Percentiles rank a stretch among this genome's conserved stretches.
Conservation (phyloP, 2,797 vertebrate genomes). For the Helarctos malayanus region DNA sequence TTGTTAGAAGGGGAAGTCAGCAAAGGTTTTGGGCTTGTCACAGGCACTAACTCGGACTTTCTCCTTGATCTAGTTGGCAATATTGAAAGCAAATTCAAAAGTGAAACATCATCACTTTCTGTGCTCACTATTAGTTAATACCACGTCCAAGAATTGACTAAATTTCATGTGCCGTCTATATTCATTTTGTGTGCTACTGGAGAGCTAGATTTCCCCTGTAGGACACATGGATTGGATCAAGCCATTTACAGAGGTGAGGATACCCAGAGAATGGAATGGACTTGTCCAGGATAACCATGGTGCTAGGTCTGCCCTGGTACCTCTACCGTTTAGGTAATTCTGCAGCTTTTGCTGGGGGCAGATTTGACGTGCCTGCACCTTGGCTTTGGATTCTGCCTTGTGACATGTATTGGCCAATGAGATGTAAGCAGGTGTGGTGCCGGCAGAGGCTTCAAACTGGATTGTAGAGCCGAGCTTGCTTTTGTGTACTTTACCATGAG, state of each 20-base stretch:
- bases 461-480: background rate
- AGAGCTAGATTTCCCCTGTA: background rate
- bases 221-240: background rate
- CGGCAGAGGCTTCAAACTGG: background rate
- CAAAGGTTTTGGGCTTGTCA: background rate
- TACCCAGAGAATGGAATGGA: background rate
- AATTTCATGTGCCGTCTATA: background rate
- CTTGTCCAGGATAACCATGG: background rate
- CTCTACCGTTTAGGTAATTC: background rate
- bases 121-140: background rate
- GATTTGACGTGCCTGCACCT: accelerated
- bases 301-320: background rate
- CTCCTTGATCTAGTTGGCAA: background rate
- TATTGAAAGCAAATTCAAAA: constrained; percentile 19
- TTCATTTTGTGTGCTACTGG: background rate
- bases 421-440: background rate
- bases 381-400: background rate
- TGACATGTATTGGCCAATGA: background rate
- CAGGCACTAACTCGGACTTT: background rate
- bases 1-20: background rate
- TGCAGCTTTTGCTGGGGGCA: background rate
- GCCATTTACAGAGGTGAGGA: background rate
- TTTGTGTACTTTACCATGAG: background rate
- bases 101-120: background rate
- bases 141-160: background rate